Base-by-base conservation (phyloP, 2,888 invertebrate species). In the Lochmaea crataegi region DNA sequence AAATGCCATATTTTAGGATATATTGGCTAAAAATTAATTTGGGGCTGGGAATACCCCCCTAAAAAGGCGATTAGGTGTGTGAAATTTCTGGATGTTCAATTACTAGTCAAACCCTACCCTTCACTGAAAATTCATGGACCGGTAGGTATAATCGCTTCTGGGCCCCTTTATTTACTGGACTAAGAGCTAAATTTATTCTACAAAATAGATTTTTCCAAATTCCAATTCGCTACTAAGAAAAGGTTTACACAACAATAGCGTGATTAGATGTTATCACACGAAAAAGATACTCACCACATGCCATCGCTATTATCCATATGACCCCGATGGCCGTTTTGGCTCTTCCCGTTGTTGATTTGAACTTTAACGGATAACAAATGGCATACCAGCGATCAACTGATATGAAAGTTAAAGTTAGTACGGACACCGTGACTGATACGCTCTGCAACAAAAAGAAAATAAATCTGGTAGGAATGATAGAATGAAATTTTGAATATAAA, bases 331-430 rank as follows among this genome's bases (percentile, higher is more conserved):
- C 94, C 2, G 92, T 92, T 87, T 94, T 93, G 45, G 96, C 96
- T 51, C 95, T 89, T 32, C 91, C 89, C 0, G 94, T 94, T 11
- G 95, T 96, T 14, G 95, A 94, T 85, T 94, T 94, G 89, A 96
- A 96, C 85, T 92, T 93, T 79, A 96, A 90, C 6, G 96, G 96
- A 85, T 93, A 94, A 87, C 96, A 96, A 85, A 97, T 96, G 80
- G 97, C 97, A 88, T 96, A 96, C 96, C 96, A 97, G 80, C 97
- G 92, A 87, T 98, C 97, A 82, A 96, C 91, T 1, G 96, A 96
- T 87, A 97, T 97, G 88, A 94, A 96, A 18, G 96, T 95, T 82
- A 98, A 88, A 9, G 97, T 97, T 83, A 97, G 88, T 58, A 98
- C 94, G 3, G 96, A 96, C 78, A 97, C 97, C 32, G 95, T 94